These are phyloP conservation scores for Cheiracanthium punctorium DNA, from an alignment of 2,888 invertebrate species.

Conservation along the genomic window DNA sequence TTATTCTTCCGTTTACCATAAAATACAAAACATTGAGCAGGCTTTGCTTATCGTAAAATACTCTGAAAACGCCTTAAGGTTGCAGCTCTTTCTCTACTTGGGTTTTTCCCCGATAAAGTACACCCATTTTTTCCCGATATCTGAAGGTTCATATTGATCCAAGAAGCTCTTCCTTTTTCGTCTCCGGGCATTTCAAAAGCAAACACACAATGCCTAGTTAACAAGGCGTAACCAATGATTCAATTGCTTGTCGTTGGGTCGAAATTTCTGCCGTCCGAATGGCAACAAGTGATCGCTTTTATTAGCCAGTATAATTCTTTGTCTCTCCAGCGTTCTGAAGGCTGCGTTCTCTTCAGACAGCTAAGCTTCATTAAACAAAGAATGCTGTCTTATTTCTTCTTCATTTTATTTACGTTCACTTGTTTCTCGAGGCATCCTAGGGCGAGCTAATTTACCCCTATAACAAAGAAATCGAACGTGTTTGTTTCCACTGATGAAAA, in stretches of 20 bases:
- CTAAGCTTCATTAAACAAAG: constrained; percentile 1
- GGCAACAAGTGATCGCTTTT: background rate
- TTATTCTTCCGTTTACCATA: too few relatives aligned
- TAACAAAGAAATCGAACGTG: background rate
- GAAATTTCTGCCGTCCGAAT: background rate
- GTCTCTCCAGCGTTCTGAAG: background rate
- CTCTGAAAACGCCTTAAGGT: background rate
- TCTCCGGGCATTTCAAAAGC: background rate
- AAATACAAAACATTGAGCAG: too few relatives aligned
- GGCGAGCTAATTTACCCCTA: background rate
- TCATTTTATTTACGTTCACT: background rate
- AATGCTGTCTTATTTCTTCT: background rate
- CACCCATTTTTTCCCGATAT: background rate
- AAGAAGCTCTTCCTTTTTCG: background rate
- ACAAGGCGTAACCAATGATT: constrained; percentile 6
- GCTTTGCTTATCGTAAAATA: too few relatives aligned
- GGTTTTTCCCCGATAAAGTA: background rate
- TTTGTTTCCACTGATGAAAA: background rate
- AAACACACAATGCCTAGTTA: background rate
- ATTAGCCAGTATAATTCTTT: background rate
- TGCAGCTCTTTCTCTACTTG: background rate
- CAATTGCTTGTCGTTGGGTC: background rate
- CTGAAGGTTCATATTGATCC: background rate
- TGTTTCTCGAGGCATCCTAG: background rate
- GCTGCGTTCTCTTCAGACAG: background rate